Percentiles rank a stretch among this genome's conserved stretches.
These are phyloP conservation scores for Hydropotes inermis DNA, from an alignment of 2,113 vertebrate species.

Conservation along the genomic window DNA sequence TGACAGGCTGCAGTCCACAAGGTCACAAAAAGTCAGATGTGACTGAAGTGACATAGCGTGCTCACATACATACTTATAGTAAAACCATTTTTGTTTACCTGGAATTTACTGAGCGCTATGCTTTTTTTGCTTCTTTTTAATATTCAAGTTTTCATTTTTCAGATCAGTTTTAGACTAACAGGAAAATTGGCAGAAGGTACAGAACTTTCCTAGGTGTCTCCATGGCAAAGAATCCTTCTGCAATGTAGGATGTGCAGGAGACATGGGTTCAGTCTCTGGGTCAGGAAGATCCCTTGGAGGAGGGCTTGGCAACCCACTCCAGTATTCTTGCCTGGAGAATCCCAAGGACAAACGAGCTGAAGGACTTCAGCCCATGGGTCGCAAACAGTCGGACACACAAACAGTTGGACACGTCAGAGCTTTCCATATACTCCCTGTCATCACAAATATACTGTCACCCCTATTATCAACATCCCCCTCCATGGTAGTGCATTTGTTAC, in stretches of 20 bases:
- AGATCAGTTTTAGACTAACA: not conserved
- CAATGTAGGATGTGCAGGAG: not conserved
- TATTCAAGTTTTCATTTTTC: not conserved
- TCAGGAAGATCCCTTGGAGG: accelerated
- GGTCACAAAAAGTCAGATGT: not conserved
- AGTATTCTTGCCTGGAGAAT: not conserved
- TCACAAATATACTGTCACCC: accelerated
- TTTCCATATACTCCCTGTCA: not conserved
- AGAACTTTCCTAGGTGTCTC: not conserved
- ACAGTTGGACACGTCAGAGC: not conserved
- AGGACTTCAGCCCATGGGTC: accelerated
- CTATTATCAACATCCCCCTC: not conserved
- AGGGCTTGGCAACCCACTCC: not conserved
- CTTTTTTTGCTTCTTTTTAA: not conserved
- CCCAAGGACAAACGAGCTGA: not conserved
- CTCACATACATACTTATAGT: not conserved
- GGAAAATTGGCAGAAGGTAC: not conserved
- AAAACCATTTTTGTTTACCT: not conserved
- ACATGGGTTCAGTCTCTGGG: not conserved
- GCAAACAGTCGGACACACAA: not conserved
- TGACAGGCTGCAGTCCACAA: not conserved
- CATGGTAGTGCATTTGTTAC: not conserved
- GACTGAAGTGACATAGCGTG: not conserved
- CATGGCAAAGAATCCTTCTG: not conserved
- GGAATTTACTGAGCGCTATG: not conserved